A percentile compares a stretch with the other conserved stretches of the same genome.
These are phyloP conservation scores for Datnioides undecimradiatus DNA, from an alignment of 2,113 vertebrate species.

Conservation along the genomic window DNA sequence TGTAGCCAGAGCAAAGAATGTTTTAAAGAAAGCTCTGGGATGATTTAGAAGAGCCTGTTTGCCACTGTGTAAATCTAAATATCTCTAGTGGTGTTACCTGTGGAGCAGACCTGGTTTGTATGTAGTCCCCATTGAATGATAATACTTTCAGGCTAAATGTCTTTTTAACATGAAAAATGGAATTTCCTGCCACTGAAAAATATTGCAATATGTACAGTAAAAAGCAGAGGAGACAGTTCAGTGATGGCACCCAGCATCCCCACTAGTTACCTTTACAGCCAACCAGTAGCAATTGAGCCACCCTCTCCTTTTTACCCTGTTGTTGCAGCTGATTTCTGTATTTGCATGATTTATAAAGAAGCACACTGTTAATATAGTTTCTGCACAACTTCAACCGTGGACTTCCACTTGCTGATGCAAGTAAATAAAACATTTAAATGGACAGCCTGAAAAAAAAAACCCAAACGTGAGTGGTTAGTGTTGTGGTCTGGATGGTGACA, in stretches of 20 bases:
- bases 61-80: slow-evolving; percentile 5
- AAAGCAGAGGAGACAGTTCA: neutral
- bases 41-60: neutral
- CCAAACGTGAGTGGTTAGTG: too few species aligned
- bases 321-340: neutral
- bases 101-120: slow-evolving; percentile 5
- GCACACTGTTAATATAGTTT: too few species aligned
- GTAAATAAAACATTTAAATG: neutral
- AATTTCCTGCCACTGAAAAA: neutral
- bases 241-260: neutral
- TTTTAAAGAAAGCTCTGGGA: neutral
- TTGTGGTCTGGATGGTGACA: neutral
- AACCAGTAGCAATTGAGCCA: too few species aligned
- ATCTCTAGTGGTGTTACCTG: neutral
- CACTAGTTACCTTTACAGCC: neutral
- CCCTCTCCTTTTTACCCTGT: neutral
- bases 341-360: neutral
- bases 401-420: neutral
- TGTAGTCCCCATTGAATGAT: neutral
- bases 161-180: neutral
- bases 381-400: neutral
- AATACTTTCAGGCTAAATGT: neutral
- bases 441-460: neutral
- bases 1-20: neutral
- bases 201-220: neutral